Conservation (phyloP, 2,888 invertebrate genomes). For the Eurois occulta region DNA sequence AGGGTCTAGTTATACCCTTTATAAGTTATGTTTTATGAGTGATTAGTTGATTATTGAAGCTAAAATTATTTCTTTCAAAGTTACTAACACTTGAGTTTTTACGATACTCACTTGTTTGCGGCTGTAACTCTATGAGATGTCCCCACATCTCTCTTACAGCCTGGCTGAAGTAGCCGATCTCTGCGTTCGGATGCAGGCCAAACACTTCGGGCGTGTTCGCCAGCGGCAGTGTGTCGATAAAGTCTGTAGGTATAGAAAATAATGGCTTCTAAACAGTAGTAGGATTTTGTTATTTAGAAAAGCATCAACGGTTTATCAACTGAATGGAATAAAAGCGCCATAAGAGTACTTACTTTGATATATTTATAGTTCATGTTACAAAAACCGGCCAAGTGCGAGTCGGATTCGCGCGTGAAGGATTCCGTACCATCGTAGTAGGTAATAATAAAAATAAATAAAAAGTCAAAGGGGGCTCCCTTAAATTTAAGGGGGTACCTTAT, state of each 20-base stretch:
- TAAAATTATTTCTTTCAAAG: too few species aligned
- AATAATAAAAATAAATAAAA: too few species aligned
- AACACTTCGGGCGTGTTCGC: conserved; percentile 97
- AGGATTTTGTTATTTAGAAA: background rate
- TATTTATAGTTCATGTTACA: background rate
- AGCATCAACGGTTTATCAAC: too few species aligned
- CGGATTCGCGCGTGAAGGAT: too few species aligned
- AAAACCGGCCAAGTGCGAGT: too few species aligned
- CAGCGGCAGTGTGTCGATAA: conserved; percentile 95
- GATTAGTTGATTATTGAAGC: background rate
- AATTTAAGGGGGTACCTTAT: too few species aligned
- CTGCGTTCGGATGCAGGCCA: conserved; percentile 98
- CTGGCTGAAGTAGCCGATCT: conserved; percentile 97
- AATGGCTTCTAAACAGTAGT: background rate
- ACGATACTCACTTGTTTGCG: conserved; percentile 94
- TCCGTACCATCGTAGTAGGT: too few species aligned
- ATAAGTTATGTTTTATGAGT: too few species aligned
- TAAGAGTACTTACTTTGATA: background rate
- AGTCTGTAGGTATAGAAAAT: conserved; percentile 90
- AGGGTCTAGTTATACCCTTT: too few species aligned
- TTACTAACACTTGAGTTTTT: too few species aligned
- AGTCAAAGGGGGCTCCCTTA: too few species aligned
- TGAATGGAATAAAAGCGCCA: background rate
- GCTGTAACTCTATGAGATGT: conserved; percentile 96
- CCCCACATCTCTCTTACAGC: conserved; percentile 96